Conservation (phyloP, 2,797 vertebrate genomes). For the Zalophus californianus region DNA sequence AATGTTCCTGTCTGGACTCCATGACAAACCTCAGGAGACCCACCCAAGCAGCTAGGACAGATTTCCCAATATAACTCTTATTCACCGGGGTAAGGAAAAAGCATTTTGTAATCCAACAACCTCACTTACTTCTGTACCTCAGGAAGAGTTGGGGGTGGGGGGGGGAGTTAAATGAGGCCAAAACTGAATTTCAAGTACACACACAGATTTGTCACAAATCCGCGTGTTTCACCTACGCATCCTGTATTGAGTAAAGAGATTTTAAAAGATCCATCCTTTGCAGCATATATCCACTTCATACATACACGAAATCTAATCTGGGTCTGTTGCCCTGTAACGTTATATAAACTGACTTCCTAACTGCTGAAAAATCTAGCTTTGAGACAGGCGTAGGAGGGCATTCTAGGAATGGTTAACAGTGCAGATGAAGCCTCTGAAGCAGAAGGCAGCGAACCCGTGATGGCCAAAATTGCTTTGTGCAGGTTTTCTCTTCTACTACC, state of each 20-base stretch:
- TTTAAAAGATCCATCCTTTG: not conserved
- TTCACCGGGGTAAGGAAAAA: not conserved
- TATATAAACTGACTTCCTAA: not conserved
- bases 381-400: not conserved
- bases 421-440: not conserved
- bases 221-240: not conserved
- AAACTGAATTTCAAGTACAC: not conserved
- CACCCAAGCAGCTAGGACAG: not conserved
- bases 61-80: not conserved
- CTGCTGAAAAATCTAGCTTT: not conserved
- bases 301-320: not conserved
- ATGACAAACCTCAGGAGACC: not conserved
- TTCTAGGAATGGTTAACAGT: no score
- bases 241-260: not conserved
- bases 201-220: not conserved
- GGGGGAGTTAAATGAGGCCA: not conserved
- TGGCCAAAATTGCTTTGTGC: not conserved
- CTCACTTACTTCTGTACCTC: not conserved
- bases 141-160: not conserved
- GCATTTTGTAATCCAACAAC: not conserved
- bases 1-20: not conserved
- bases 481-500: constrained; percentile 97
- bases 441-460: not conserved
- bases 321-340: not conserved
- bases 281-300: not conserved